Evolutionary conservation across 1,140 invertebrate genomes (phyloP), one percentile per base, ranked within the genome.

Genomic region (Arion vulgaris): DNA sequence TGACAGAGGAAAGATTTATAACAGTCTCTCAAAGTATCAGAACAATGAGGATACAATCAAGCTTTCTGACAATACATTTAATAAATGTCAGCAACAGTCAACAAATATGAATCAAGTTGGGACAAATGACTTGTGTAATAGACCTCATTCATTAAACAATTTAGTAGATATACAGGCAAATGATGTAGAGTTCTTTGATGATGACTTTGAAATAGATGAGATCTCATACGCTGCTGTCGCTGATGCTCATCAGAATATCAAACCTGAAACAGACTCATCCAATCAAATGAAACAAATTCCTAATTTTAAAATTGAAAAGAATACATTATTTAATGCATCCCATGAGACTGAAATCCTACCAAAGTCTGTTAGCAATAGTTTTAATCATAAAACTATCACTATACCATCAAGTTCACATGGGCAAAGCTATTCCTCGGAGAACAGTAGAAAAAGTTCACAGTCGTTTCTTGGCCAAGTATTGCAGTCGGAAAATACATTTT

Each of bases 181-280:
- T 34, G 74, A 76, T 53, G 45, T 76, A 1, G 41, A 53, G 2
- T 9, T 53, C 23, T 49, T 53, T 76, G 74, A 76, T 76, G 74
- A 76, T 53, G 38, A 74, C 28, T 38, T 74, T 41, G 72, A 74
- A 28, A 41, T 74, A 49, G 41, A 39, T n/a, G 32, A 76, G 1
- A 34, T 49, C 28, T 49, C 71, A 41, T 26, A 41, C 23, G 4
- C 13, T 49, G 38, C n/a, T 26, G 36, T 17, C 38, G 36, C 13
- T 23, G 38, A 41, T 32, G 26, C 23, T n/a, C n/a, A n/a, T 72
- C 7, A 36, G 66, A 36, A 69, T 26, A 32, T 11, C 13, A 69
- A 9, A 69, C n/a, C n/a, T 69, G 41, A 45, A 45, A 45, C 15
- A 7, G 5, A 5, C 41, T 39, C 32, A 39, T 23, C 38, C 4